Percentiles rank a stretch among this genome's conserved stretches.
Evolutionary conservation across 2,888 invertebrate species (phyloP).

Genomic region (Hydrotaea cyrtoneurina): DNA sequence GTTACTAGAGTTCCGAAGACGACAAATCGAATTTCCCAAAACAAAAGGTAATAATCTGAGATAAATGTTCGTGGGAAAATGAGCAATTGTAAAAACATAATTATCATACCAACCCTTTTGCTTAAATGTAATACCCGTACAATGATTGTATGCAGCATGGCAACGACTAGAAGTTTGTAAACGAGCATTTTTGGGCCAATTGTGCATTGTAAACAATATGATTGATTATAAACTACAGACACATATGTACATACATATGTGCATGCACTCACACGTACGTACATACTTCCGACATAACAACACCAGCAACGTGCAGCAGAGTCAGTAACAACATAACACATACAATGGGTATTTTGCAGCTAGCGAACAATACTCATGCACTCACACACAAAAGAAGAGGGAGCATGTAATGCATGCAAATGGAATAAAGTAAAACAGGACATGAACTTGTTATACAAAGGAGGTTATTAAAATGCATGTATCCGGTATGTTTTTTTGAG

Average conservation of each 20-base stretch:
- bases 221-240: slow-evolving; percentile 65
- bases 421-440: slow-evolving; percentile 55
- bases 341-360: neutral
- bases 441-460: slow-evolving; percentile 66
- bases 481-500: slow-evolving; percentile 42
- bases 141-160: neutral
- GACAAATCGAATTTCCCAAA: no score
- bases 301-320: slow-evolving; percentile 27
- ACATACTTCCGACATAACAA: slow-evolving; percentile 26
- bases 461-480: slow-evolving; percentile 66
- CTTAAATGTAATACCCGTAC: no score
- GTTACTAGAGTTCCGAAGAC: no score
- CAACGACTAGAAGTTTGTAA: slow-evolving; percentile 35
- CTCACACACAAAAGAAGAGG: slow-evolving; percentile 18
- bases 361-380: neutral
- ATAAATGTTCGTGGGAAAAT: no score
- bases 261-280: slow-evolving; percentile 21
- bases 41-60: no score
- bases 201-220: slow-evolving; percentile 67
- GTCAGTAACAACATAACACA: slow-evolving; percentile 45
- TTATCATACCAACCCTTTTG: no score
- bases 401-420: slow-evolving; percentile 30
- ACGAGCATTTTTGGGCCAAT: slow-evolving; percentile 60
- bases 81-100: no score
- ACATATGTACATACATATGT: neutral